These are phyloP conservation scores for Lordiphosa mommai DNA, from an alignment of 1,140 invertebrate species.

Conservation along the genomic window DNA sequence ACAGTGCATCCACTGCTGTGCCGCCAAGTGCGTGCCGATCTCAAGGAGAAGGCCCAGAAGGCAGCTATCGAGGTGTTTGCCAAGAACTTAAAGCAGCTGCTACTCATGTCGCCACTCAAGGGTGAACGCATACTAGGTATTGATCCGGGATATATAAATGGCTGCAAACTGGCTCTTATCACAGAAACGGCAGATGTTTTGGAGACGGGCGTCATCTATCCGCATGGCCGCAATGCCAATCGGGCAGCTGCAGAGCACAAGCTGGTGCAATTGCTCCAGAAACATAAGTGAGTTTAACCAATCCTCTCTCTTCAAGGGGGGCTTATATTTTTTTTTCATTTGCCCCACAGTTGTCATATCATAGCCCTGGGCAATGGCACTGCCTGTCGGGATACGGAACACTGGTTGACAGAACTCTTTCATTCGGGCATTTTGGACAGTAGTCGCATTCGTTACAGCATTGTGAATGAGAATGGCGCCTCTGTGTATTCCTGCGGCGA, in stretches of 20 bases:
- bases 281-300: constrained; percentile 43
- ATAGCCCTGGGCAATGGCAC: constrained; percentile 94
- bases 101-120: constrained; percentile 89
- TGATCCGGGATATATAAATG: constrained; percentile 92
- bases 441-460: constrained; percentile 86
- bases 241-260: constrained; percentile 38
- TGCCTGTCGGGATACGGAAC: constrained; percentile 92
- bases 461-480: constrained; percentile 93
- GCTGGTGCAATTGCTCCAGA: constrained; percentile 52
- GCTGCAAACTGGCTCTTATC: constrained; percentile 91
- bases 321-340: background rate
- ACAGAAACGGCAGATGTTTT: constrained; percentile 86
- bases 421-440: constrained; percentile 81
- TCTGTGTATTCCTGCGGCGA: constrained; percentile 94
- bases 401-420: constrained; percentile 86
- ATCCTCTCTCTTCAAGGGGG: background rate
- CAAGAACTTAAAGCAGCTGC: constrained; percentile 89
- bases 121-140: constrained; percentile 90
- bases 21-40: constrained; percentile 85
- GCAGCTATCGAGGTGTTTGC: constrained; percentile 92
- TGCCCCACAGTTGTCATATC: constrained; percentile 83
- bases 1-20: constrained; percentile 83
- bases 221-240: constrained; percentile 79
- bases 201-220: constrained; percentile 86
- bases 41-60: constrained; percentile 88